Evolutionary conservation across 1,140 invertebrate species (phyloP), one percentile per base, ranked within the genome.

Genomic region (Eueides isabella): DNA sequence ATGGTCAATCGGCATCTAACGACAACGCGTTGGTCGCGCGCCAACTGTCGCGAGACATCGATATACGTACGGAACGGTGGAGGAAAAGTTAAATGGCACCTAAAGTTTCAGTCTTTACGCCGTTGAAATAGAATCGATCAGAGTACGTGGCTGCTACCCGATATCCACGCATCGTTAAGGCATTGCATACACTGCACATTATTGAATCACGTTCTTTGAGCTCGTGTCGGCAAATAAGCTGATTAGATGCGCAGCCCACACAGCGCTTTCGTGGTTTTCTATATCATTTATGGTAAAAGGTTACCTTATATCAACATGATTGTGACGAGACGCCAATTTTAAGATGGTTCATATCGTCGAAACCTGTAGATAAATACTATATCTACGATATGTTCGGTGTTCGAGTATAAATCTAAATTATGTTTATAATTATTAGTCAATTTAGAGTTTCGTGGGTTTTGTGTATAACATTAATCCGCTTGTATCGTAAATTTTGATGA

Each of bases 11-110:
- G 77, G 78, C 76, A 77, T 83, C 78, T 80, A 80, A 77, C 84
- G 84, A 90, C 89, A 92, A 74, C 84, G 79, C 81, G 84, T 91
- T 92, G 89, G 91, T 90, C 81, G 77, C 44, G 72, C 71, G 89
- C 91, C 91, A 92, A 91, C 80, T 84, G 80, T 84, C 83, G 78
- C 67, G 68, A 71, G 76, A 80, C 72, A 79, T 82, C 79, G 69
- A 72, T 69, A 66, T 35, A 64, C 41, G 63, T 72, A 72, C 71
- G 35, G 35, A 38, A 38, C 35, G 11, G 71, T 55, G 38, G 38
- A 31, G 28, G 9, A 48, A 55, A 23, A 55, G 48, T 55, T 55
- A 55, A 55, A 55, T 55, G 48, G 19, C 11, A 55, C 48, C 23
- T 69, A 31, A 48, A 69, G 67, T 63, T 73, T 62, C 35, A 68